These are phyloP conservation scores for Gallinago undulata DNA, from an alignment of 2,113 vertebrate species.

Conservation along the genomic window DNA sequence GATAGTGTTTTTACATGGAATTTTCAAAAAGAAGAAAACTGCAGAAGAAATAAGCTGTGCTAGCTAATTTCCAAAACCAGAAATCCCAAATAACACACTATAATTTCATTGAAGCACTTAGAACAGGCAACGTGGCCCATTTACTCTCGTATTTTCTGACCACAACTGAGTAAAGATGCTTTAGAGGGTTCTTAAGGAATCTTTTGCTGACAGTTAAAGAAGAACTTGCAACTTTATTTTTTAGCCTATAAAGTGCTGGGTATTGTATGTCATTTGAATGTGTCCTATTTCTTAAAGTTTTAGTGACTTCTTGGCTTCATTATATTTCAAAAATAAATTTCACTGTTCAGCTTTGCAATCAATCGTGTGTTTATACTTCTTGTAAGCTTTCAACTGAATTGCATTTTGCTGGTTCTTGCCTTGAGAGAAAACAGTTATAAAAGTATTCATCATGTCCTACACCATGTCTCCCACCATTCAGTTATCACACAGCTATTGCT, in stretches of 20 bases:
- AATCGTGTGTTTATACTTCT: neutral
- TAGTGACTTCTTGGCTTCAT: neutral
- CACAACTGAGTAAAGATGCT: conserved; percentile 6
- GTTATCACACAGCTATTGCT: neutral
- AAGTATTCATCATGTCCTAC: neutral
- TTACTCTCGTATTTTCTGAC: conserved; percentile 4
- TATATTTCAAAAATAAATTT: neutral
- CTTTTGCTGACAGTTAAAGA: conserved; percentile 2
- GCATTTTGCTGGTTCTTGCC: neutral
- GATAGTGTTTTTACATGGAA: neutral
- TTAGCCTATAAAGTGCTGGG: neutral
- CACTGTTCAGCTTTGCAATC: neutral
- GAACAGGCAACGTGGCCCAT: conserved; percentile 7
- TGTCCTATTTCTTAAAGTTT: neutral
- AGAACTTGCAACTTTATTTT: neutral
- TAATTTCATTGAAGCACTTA: conserved; percentile 34
- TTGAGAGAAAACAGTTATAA: neutral
- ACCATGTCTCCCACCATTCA: neutral
- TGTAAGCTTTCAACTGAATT: neutral
- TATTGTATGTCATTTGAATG: neutral
- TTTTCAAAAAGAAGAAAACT: conserved; percentile 3
- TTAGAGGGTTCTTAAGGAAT: conserved; percentile 12
- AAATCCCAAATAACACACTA: conserved; percentile 12
- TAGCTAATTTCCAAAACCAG: conserved; percentile 22
- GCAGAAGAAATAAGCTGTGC: neutral